Conservation (phyloP, 2,797 vertebrate species). For the Allobates femoralis region DNA sequence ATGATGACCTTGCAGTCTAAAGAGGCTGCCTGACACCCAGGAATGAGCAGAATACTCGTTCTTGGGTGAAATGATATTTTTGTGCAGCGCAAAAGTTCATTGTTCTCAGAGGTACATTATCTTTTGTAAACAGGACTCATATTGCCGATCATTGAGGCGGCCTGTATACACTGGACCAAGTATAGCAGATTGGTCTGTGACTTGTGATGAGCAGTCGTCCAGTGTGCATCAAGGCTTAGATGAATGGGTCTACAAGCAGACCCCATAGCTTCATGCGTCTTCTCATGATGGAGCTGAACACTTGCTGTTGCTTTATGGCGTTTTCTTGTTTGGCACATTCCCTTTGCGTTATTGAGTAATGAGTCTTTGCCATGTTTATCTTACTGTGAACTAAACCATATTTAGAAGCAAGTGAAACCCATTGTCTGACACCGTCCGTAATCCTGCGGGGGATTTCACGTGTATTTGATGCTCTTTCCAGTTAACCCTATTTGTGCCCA, state of each 20-base stretch:
- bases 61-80: too few relatives aligned
- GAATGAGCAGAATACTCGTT: too few relatives aligned
- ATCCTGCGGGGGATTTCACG: not conserved
- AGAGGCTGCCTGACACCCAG: too few relatives aligned
- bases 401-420: conserved; percentile 49
- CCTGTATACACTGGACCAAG: too few relatives aligned
- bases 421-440: not conserved
- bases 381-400: conserved; percentile 54
- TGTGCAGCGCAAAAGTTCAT: too few relatives aligned
- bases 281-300: not conserved
- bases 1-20: too few relatives aligned
- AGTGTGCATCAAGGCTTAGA: not conserved
- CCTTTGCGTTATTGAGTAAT: not conserved
- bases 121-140: too few relatives aligned
- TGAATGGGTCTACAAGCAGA: not conserved
- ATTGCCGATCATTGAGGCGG: too few relatives aligned
- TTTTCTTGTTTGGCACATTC: conserved; percentile 29
- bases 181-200: too few relatives aligned
- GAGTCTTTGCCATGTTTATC: conserved; percentile 58
- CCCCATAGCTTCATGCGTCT: not conserved
- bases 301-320: not conserved
- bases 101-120: too few relatives aligned
- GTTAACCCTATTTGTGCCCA: conserved; percentile 7
- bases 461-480: not conserved
- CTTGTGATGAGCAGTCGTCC: too few relatives aligned